Base-by-base conservation (phyloP, 2,888 invertebrate species). In the Protophormia terraenovae region DNA sequence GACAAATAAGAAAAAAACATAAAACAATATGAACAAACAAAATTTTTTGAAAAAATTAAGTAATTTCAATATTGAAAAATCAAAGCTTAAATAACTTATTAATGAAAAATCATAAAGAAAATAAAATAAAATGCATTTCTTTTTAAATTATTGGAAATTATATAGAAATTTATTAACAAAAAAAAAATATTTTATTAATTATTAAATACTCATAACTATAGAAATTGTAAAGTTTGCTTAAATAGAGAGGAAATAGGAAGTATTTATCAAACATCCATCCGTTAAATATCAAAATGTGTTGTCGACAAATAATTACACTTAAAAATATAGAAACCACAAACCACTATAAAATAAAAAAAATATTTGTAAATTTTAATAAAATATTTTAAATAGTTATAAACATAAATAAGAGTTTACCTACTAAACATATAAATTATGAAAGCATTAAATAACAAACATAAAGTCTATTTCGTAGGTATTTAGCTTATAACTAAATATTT, bases 211-310 rank as follows among this genome's bases (percentile, higher is more conserved):
- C n/a, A n/a, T n/a, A n/a, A n/a, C n/a, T n/a, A n/a, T n/a, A 16
- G 8, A 50, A 62, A 27, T 38, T 67, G 60, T 67, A 85, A 69
- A 71, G 60, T 45, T 22, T 41, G 24, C 12, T 27, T 41, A 62
- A n/a, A 41, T 22, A 1, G n/a, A 76, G 12, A 60, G 29, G 16
- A 14, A 75, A 47, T 24, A 78, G 32, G 38, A 53, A 47, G 47
- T 58, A 50, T 58, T 78, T 82, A 85, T 85, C 85, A 78, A 71
- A 50, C 71, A 71, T 75, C 81, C 85, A 85, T 85, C 85, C 85
- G 81, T 85, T 78, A 77, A 60, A 85, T 76, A 80, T 60, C 75
- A 45, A 64, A 66, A 50, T 62, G 50, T 71, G 75, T 77, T 77
- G 78, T 79, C 67, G 62, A 69, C 66, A 77, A 79, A 83, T 67